phyloP scores from a whole-genome alignment of 2,888 invertebrate species.

The Helicoverpa assulta region DNA sequence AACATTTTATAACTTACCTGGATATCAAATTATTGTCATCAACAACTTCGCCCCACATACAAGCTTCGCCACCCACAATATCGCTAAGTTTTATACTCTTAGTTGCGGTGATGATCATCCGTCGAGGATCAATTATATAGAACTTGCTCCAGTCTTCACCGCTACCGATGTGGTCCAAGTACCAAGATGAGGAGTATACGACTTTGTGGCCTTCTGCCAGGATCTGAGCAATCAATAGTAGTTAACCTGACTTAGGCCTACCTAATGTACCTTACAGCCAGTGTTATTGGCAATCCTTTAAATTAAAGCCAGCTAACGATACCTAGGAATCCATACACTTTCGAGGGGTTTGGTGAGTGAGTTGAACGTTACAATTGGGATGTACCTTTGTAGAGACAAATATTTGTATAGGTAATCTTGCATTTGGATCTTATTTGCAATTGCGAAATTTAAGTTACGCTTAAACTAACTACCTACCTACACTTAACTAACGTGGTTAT shows the following conservation, averaged over 20 bases:
- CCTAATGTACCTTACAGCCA: neutral
- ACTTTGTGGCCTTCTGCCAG: constrained; percentile 83
- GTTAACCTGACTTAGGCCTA: neutral
- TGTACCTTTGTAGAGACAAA: too few species aligned
- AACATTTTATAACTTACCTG: constrained; percentile 68
- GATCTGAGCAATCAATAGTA: constrained; percentile 28
- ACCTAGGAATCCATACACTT: too few species aligned
- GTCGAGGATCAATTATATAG: constrained; percentile 93
- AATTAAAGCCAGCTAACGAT: too few species aligned
- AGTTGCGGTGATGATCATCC: constrained; percentile 77
- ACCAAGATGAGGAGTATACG: constrained; percentile 96
- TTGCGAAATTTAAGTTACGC: too few species aligned
- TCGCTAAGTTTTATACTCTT: constrained; percentile 84
- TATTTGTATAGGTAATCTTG: too few species aligned
- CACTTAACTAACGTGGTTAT: too few species aligned
- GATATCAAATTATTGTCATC: constrained; percentile 91
- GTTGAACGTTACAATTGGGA: too few species aligned
- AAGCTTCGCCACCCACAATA: constrained; percentile 97
- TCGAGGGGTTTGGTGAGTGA: too few species aligned
- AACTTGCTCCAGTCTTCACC: constrained; percentile 93
- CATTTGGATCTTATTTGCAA: too few species aligned
- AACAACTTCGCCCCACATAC: constrained; percentile 97
- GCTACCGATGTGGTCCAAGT: constrained; percentile 91
- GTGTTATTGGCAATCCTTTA: too few species aligned
- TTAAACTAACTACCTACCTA: too few species aligned